Percentiles rank a stretch among this genome's conserved stretches.
These are phyloP conservation scores for Dynastes grantii DNA, from an alignment of 2,888 invertebrate species.

Conservation along the genomic window DNA sequence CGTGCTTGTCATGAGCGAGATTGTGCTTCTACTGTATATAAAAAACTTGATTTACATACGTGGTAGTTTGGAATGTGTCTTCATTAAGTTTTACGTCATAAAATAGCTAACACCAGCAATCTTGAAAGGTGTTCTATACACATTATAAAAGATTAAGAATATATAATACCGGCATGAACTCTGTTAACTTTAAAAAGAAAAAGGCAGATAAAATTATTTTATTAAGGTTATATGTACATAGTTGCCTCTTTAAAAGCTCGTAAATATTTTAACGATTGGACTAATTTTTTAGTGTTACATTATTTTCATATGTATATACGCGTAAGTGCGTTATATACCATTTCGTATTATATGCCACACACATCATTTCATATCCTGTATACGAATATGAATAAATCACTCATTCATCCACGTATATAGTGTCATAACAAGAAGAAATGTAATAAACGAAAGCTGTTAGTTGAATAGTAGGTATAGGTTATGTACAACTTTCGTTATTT, in stretches of 20 bases:
- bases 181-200: not conserved
- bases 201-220: not conserved
- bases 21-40: not conserved
- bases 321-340: no score
- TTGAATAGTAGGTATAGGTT: constrained; percentile 44
- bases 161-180: not conserved
- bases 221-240: not conserved
- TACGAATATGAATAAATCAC: constrained; percentile 1
- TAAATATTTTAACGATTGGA: not conserved
- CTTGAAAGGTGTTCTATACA: constrained; percentile 11
- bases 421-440: constrained; percentile 28
- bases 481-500: constrained; percentile 38
- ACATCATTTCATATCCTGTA: not conserved
- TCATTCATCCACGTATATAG: not conserved
- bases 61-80: constrained; percentile 21
- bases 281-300: not conserved
- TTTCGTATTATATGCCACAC: no score
- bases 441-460: not conserved
- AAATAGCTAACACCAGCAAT: constrained; percentile 6
- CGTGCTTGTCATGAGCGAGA: constrained; percentile 1
- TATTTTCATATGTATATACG: not conserved
- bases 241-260: not conserved
- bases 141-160: not conserved
- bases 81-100: constrained; percentile 15
- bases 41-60: constrained; percentile 20